Conservation (phyloP, 1,140 invertebrate genomes). For the Stegodyphus dumicola region DNA sequence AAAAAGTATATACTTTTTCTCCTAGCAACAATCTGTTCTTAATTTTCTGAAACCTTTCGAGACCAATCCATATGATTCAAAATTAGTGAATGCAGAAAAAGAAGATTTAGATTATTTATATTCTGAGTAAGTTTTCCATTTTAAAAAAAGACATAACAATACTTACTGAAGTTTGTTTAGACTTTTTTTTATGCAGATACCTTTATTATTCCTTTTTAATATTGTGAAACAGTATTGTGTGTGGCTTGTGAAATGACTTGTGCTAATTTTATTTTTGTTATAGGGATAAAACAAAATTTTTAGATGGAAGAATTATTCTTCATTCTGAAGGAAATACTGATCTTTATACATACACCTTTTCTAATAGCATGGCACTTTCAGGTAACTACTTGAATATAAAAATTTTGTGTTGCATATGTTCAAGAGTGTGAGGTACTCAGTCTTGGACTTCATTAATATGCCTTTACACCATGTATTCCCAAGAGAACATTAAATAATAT, state of each 20-base stretch:
- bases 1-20: slow-evolving; percentile 4
- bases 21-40: slow-evolving; percentile 77
- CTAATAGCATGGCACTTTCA: slow-evolving; percentile 90
- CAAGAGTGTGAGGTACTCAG: too few species aligned
- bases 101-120: slow-evolving; percentile 87
- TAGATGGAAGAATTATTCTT: slow-evolving; percentile 66
- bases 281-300: slow-evolving; percentile 66
- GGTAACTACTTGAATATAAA: slow-evolving; percentile 60
- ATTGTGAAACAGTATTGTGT: too few species aligned
- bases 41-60: slow-evolving; percentile 73
- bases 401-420: too few species aligned
- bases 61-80: slow-evolving; percentile 75
- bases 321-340: slow-evolving; percentile 64
- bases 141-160: background rate
- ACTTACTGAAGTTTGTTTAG: too few species aligned
- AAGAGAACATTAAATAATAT: too few species aligned
- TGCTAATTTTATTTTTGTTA: slow-evolving; percentile 17
- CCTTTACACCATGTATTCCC: too few species aligned
- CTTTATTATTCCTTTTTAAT: too few species aligned
- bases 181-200: too few species aligned
- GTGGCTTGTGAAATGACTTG: too few species aligned
- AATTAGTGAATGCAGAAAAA: slow-evolving; percentile 79
- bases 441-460: too few species aligned
- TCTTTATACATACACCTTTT: slow-evolving; percentile 84
- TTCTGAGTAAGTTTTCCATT: slow-evolving; percentile 71